Percentiles rank a stretch among this genome's conserved stretches.
phyloP scores from a whole-genome alignment of 2,888 invertebrate species.

The Tachystola acroxantha region DNA sequence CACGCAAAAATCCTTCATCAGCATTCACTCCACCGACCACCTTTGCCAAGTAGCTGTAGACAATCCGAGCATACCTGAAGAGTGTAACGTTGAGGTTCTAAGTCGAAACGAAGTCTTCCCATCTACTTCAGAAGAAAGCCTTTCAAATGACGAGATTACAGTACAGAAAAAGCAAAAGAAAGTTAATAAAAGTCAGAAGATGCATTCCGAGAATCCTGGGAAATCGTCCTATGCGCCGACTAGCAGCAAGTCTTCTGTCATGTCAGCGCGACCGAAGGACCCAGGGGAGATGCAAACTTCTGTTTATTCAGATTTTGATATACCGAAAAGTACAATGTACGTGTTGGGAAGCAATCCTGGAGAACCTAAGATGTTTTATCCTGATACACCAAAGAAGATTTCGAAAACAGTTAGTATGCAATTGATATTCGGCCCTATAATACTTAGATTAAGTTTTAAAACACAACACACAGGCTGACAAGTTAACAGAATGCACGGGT shows the following conservation, averaged over 20 bases:
- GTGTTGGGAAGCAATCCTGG: slow-evolving; percentile 70
- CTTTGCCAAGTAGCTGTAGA: slow-evolving; percentile 54
- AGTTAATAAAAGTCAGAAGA: slow-evolving; percentile 32
- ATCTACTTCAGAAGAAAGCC: slow-evolving; percentile 68
- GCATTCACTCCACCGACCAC: slow-evolving; percentile 71
- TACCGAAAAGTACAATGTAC: slow-evolving; percentile 65
- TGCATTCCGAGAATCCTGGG: slow-evolving; percentile 26
- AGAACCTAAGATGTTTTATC: slow-evolving; percentile 67
- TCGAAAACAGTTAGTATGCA: slow-evolving; percentile 57
- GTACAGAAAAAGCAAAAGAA: slow-evolving; percentile 40
- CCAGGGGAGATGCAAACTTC: slow-evolving; percentile 43
- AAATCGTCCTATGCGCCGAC: slow-evolving; percentile 54
- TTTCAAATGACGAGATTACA: slow-evolving; percentile 56
- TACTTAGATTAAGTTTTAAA: no score
- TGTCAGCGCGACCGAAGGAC: slow-evolving; percentile 46
- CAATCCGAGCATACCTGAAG: slow-evolving; percentile 44
- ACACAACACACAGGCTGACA: no score
- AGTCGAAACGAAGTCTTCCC: slow-evolving; percentile 68
- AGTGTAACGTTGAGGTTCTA: slow-evolving; percentile 65
- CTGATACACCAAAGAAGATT: slow-evolving; percentile 65
- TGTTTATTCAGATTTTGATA: slow-evolving; percentile 60
- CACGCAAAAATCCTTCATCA: slow-evolving; percentile 67
- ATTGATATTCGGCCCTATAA: no score
- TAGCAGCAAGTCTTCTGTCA: slow-evolving; percentile 65
- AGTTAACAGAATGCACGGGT: no score